phyloP scores from a whole-genome alignment of 2,797 vertebrate species.

The Phoebastria nigripes region DNA sequence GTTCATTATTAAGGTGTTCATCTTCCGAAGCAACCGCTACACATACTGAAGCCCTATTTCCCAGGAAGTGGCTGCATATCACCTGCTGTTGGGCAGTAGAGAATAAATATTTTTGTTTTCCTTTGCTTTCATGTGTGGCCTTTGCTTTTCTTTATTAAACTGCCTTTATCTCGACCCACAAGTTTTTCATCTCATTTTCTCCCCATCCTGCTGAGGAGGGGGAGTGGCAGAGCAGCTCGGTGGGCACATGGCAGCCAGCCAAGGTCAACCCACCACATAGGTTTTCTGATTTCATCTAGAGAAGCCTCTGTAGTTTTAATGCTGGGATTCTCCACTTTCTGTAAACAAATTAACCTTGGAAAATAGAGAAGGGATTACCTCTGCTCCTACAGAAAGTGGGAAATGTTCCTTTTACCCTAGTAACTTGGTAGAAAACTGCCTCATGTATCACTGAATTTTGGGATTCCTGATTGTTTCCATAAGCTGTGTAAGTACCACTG shows the following conservation, averaged over 20 bases:
- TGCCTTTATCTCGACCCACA: background rate
- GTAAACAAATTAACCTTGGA: background rate
- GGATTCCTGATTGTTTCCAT: background rate
- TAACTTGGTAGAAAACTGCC: background rate
- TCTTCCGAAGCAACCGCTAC: background rate
- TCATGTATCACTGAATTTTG: background rate
- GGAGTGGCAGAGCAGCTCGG: background rate
- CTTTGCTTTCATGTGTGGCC: background rate
- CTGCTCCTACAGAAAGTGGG: background rate
- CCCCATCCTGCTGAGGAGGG: fast-evolving
- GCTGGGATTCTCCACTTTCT: background rate
- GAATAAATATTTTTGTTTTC: background rate
- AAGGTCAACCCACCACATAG: background rate
- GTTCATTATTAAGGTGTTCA: background rate
- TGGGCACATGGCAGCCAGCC: background rate
- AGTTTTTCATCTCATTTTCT: background rate
- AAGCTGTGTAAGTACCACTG: background rate
- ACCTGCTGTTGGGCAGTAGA: background rate
- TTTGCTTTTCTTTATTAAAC: background rate
- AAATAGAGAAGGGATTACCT: background rate
- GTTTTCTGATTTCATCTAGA: background rate
- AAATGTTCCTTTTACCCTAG: background rate
- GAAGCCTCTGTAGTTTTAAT: background rate
- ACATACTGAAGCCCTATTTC: background rate
- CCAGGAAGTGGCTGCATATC: background rate